These are phyloP conservation scores for Listronotus bonariensis DNA, from an alignment of 1,140 invertebrate species.

Conservation along the genomic window DNA sequence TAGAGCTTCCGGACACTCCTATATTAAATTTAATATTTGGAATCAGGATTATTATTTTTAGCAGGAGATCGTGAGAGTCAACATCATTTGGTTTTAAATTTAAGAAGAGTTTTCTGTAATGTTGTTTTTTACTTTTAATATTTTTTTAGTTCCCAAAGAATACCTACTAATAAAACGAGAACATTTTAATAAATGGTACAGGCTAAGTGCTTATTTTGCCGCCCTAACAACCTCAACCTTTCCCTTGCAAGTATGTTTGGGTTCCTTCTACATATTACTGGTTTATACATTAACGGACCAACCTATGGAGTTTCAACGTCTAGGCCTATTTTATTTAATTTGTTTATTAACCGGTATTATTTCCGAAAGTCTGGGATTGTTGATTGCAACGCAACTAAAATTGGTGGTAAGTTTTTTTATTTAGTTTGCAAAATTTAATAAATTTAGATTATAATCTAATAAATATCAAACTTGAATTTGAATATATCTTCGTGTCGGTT, in stretches of 20 bases:
- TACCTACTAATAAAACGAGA: slow-evolving; percentile 85
- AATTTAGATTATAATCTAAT: too few relatives aligned
- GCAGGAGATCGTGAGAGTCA: too few relatives aligned
- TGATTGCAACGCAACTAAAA: slow-evolving; percentile 72
- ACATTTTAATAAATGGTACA: slow-evolving; percentile 94
- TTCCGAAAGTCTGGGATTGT: slow-evolving; percentile 74
- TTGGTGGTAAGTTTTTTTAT: slow-evolving; percentile 66
- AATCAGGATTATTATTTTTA: too few relatives aligned
- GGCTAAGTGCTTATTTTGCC: slow-evolving; percentile 85
- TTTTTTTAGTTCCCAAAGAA: slow-evolving; percentile 82
- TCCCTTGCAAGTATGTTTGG: slow-evolving; percentile 73
- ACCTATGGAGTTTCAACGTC: slow-evolving; percentile 77
- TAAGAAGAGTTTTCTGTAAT: too few relatives aligned
- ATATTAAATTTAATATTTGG: too few relatives aligned
- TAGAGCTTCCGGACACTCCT: too few relatives aligned
- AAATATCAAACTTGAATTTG: too few relatives aligned
- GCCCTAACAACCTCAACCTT: slow-evolving; percentile 78
- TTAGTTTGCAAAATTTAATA: too few relatives aligned
- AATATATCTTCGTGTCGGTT: too few relatives aligned
- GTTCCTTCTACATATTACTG: slow-evolving; percentile 77
- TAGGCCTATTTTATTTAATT: slow-evolving; percentile 69
- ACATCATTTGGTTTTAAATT: too few relatives aligned
- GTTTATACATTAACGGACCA: slow-evolving; percentile 87
- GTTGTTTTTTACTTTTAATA: too few relatives aligned
- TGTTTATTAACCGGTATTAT: slow-evolving; percentile 72